These are phyloP conservation scores for Capreolus pygargus DNA, from an alignment of 2,113 vertebrate genomes.

Conservation along the genomic window DNA sequence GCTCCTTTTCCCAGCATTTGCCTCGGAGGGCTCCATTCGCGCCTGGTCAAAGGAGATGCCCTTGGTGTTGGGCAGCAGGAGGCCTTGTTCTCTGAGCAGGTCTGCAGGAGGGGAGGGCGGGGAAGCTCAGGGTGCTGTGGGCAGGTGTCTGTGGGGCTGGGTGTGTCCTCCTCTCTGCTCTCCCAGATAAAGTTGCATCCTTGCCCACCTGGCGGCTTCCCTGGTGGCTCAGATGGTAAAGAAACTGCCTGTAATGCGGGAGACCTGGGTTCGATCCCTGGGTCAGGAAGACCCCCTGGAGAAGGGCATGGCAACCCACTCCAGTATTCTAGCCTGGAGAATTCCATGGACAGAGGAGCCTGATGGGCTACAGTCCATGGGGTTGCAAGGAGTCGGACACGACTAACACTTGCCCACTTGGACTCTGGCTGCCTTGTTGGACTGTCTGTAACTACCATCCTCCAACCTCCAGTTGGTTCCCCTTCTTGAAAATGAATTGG, in stretches of 20 bases:
- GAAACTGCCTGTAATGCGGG: not conserved
- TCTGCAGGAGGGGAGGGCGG: not conserved
- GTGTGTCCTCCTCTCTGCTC: not conserved
- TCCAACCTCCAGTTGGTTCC: not conserved
- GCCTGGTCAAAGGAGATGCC: constrained; percentile 49
- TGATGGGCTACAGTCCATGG: not conserved
- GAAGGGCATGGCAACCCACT: not conserved
- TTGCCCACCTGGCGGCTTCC: not conserved
- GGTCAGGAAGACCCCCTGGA: not conserved
- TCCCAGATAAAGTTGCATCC: not conserved
- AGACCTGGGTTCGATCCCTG: not conserved
- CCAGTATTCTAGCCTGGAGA: not conserved
- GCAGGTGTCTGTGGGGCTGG: not conserved
- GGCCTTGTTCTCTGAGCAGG: not conserved
- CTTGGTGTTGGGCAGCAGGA: constrained; percentile 33
- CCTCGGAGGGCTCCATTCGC: not conserved
- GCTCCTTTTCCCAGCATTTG: not conserved
- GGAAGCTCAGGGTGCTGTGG: not conserved
- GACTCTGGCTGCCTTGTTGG: not conserved
- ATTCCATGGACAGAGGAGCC: not conserved
- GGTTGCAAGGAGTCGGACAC: not conserved
- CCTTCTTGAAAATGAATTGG: not conserved
- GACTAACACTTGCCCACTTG: not conserved
- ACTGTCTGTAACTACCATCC: not conserved
- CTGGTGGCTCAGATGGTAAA: not conserved